A percentile compares a stretch with the other conserved stretches of the same genome.
These are phyloP conservation scores for Erpobdella octoculata DNA, from an alignment of 2,888 invertebrate genomes.

Conservation along the genomic window DNA sequence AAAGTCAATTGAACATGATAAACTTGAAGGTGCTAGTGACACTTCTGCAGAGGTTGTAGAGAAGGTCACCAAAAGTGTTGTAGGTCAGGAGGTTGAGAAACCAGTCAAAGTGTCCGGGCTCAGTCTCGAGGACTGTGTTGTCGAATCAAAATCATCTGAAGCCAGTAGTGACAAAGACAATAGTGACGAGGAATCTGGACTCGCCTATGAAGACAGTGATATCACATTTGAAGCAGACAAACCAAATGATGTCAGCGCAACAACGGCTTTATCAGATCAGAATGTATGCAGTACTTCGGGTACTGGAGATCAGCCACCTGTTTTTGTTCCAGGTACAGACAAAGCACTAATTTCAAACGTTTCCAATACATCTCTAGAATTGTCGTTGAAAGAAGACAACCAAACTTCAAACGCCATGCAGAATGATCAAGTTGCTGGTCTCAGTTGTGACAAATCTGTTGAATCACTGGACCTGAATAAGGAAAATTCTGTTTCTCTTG, in stretches of 20 bases:
- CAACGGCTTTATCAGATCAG: no score
- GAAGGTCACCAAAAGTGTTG: background rate
- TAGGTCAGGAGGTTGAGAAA: background rate
- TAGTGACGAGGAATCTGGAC: background rate
- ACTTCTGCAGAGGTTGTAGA: background rate
- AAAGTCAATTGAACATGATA: no score
- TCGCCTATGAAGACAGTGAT: constrained; percentile 18
- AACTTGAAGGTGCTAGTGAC: no score
- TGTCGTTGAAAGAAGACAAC: background rate
- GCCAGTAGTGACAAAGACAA: background rate
- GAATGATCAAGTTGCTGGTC: background rate
- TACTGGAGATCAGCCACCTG: no score
- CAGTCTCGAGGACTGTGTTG: background rate
- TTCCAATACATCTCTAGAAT: background rate
- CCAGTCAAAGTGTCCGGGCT: background rate
- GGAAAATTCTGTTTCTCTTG: no score
- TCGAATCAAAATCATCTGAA: no score
- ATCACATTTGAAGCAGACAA: background rate
- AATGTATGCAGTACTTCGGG: no score
- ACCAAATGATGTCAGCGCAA: background rate
- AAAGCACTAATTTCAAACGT: no score
- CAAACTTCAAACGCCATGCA: background rate
- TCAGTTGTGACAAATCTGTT: background rate
- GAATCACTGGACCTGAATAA: background rate
- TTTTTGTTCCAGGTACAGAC: no score